Base-by-base conservation (phyloP, 2,113 vertebrate genomes). In the Glaucomys volans region DNA sequence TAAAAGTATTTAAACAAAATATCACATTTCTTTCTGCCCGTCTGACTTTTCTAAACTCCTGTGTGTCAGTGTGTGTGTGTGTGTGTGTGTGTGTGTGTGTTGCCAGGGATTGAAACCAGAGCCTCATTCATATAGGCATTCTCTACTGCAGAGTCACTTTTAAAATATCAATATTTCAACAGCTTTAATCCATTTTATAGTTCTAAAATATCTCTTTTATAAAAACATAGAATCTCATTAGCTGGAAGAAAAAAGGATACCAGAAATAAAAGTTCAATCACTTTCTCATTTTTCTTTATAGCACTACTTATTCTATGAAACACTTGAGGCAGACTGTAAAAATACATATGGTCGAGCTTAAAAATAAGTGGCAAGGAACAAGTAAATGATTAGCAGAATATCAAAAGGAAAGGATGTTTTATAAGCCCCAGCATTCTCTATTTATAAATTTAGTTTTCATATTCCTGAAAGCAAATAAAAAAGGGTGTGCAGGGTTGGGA, bases 231-330 rank as follows among this genome's bases (percentile, higher is more conserved):
- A 77, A 57, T 44, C 42, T 97, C 44, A 69, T 26, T 30, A 90
- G 32, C 20, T 67, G 22, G 52, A 91, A 96, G 35, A 57, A 14
- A 97, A 87, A 71, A 90, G 80, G 10, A 92, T 37, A 83, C 11
- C 35, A 95, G 10, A 90, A 93, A 90, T 57, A 91, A 92, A 95
- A 72, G 4, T 35, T 30, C 16, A 71, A 83, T 42, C 8, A 67
- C 16, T n/a, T 80, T 14, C 20, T 88, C 80, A 11, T 93, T 95
- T 94, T 94, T 86, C 79, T 90, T 91, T 75, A n/a, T 30, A 90
- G 75, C 5, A 89, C 14, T 86, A 97, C 11, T 87, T 93, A 87
- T 30, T 66, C 50, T 5, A 66, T 10, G 80, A 95, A 96, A 64
- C 76, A 80, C 13, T 20, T 59, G 20, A 96, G 71, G 28, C 16